Percentiles rank a stretch among this genome's conserved stretches.
phyloP scores from a whole-genome alignment of 2,888 invertebrate genomes.

The Lycia hirtaria region DNA sequence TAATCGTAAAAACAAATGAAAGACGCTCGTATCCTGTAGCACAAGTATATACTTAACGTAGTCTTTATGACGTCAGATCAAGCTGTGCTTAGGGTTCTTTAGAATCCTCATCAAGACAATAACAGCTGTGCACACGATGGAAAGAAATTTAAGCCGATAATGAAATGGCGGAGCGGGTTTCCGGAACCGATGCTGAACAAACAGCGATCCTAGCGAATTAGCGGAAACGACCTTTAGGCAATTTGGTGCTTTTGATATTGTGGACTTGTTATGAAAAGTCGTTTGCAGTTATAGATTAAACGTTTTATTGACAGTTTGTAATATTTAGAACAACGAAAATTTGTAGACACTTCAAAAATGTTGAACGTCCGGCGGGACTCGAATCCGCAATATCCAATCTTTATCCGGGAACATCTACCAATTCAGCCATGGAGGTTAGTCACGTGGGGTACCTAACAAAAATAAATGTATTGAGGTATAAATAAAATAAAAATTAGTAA shows the following conservation, averaged over 20 bases:
- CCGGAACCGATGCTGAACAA: slow-evolving; percentile 4
- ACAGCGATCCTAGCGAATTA: slow-evolving; percentile 13
- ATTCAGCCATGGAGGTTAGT: no score
- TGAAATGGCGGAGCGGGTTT: slow-evolving; percentile 51
- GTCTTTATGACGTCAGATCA: not conserved
- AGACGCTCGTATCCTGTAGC: not conserved
- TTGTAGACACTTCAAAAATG: no score
- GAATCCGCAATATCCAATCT: no score
- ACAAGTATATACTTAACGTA: not conserved
- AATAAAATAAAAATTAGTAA: no score
- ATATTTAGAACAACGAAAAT: no score
- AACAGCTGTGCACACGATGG: slow-evolving; percentile 28
- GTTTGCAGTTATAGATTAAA: not conserved
- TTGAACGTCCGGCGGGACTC: no score
- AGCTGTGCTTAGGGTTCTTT: slow-evolving; percentile 2
- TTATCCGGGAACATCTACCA: no score
- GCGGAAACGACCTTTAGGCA: not conserved
- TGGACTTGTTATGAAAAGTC: slow-evolving; percentile 4
- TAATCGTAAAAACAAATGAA: slow-evolving; percentile 2
- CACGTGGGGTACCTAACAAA: no score
- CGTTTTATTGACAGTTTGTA: no score
- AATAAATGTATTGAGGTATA: no score
- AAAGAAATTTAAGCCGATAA: slow-evolving; percentile 53
- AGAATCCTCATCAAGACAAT: slow-evolving; percentile 7
- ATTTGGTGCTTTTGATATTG: slow-evolving; percentile 4